Evolutionary conservation across 2,113 vertebrate species (phyloP).

Genomic region (Taurulus bubalis): DNA sequence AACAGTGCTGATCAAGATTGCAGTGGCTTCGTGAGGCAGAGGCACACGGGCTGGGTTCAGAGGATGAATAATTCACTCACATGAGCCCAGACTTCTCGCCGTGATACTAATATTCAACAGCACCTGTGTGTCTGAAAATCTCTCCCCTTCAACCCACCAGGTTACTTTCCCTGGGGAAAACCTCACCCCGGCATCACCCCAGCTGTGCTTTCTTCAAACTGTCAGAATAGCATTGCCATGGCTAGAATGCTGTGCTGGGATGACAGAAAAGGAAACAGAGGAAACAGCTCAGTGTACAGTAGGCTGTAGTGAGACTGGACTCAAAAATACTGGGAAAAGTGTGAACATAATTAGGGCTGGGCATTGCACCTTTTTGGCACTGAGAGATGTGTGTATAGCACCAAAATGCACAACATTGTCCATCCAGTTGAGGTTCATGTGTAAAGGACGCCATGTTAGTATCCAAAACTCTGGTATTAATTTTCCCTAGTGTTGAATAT

Average conservation of each 20-base stretch:
- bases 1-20: conserved; percentile 37
- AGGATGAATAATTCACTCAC: conserved; percentile 79
- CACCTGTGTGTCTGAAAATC: conserved; percentile 68
- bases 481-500: background rate
- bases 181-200: conserved; percentile 52
- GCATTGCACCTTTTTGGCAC: background rate
- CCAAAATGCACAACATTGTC: background rate
- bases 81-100: conserved; percentile 58
- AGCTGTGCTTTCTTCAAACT: conserved; percentile 54
- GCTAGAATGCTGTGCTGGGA: conserved; percentile 8
- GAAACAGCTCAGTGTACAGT: conserved; percentile 27
- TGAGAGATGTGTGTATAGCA: background rate
- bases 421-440: background rate
- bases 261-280: conserved; percentile 39
- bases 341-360: conserved; percentile 27
- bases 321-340: conserved; percentile 23
- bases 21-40: conserved; percentile 53
- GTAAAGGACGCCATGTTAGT: background rate
- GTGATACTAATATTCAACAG: conserved; percentile 75
- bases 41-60: conserved; percentile 51
- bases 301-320: conserved; percentile 44
- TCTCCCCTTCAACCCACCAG: conserved; percentile 45
- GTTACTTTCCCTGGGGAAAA: conserved; percentile 48
- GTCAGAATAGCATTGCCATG: conserved; percentile 33
- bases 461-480: background rate